Conservation (phyloP, 2,888 invertebrate genomes). For the Rotaria macrura region DNA sequence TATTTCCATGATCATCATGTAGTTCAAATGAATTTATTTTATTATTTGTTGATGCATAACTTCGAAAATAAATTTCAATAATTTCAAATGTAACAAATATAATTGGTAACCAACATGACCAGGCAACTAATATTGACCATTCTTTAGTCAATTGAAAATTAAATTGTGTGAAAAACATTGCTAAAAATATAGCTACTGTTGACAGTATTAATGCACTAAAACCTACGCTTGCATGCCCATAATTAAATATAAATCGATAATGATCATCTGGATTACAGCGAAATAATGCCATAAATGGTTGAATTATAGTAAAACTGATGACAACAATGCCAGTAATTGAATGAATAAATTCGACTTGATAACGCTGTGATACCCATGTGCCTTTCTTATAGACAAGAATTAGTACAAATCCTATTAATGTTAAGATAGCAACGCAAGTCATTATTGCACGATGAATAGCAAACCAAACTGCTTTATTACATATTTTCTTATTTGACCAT, state of each 20-base stretch:
- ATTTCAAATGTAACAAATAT: background rate
- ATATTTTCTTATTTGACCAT: background rate
- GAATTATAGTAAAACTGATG: background rate
- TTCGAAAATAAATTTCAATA: background rate
- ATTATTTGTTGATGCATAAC: background rate
- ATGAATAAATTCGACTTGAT: background rate
- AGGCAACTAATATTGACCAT: background rate
- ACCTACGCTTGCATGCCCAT: background rate
- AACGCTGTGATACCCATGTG: background rate
- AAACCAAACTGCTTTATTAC: conserved; percentile 16
- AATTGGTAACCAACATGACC: background rate
- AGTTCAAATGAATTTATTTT: background rate
- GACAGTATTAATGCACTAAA: background rate
- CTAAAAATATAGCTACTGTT: background rate
- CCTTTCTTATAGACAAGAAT: background rate
- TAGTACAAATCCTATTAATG: conserved; percentile 2
- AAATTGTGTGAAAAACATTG: background rate
- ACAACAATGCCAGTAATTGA: background rate
- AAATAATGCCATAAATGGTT: conserved; percentile 21
- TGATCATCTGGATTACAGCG: background rate
- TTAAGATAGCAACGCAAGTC: background rate
- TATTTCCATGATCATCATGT: background rate
- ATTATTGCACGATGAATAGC: background rate
- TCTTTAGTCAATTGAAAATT: background rate
- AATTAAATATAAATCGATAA: conserved; percentile 13